These are phyloP conservation scores for Cyprinella venusta DNA, from an alignment of 2,797 vertebrate genomes.

Conservation along the genomic window DNA sequence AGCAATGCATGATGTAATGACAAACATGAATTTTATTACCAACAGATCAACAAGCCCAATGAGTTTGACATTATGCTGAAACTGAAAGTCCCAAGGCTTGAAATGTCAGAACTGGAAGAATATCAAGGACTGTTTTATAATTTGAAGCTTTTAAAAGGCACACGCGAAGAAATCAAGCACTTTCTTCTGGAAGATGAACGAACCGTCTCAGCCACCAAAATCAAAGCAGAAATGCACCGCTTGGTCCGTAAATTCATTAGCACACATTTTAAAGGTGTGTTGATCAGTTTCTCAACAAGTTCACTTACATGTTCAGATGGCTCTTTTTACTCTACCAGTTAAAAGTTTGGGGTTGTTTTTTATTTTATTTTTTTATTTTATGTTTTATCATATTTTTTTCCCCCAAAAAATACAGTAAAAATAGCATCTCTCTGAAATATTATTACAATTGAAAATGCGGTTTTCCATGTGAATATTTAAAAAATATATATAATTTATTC, in stretches of 20 bases:
- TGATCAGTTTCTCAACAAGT: neutral
- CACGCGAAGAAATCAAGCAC: slow-evolving; percentile 56
- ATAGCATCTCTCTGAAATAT: too few species aligned
- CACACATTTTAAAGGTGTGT: slow-evolving; percentile 65
- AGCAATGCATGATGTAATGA: neutral
- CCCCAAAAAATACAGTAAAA: too few species aligned
- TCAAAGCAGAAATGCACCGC: slow-evolving; percentile 61
- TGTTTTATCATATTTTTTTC: too few species aligned
- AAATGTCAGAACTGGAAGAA: slow-evolving; percentile 46
- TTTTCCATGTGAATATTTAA: neutral
- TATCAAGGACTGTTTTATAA: slow-evolving; percentile 66
- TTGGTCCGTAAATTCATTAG: slow-evolving; percentile 68
- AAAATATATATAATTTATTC: neutral
- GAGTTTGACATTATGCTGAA: slow-evolving; percentile 73
- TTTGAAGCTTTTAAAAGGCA: slow-evolving; percentile 52
- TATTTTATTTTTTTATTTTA: too few species aligned
- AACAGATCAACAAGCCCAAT: slow-evolving; percentile 66
- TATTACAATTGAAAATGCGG: neutral
- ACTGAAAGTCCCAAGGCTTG: slow-evolving; percentile 55
- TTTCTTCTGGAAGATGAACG: slow-evolving; percentile 66
- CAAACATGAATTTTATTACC: neutral
- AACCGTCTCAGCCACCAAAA: slow-evolving; percentile 62
- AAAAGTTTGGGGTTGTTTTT: neutral
- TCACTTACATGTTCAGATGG: neutral
- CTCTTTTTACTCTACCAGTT: neutral